phyloP scores from a whole-genome alignment of 2,888 invertebrate species.

The Heliothis peltigera region DNA sequence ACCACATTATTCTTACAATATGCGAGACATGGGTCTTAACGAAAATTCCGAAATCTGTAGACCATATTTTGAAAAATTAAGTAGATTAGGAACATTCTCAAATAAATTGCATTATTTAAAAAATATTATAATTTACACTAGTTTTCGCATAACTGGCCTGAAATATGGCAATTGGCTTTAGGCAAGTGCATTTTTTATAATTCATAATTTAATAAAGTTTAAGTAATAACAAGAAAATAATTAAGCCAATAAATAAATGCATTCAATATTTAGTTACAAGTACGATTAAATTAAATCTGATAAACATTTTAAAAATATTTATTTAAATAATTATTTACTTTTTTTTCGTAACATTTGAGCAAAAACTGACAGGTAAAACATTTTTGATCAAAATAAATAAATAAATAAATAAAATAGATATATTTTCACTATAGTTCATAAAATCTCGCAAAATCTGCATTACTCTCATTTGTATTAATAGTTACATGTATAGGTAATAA shows the following conservation, averaged over 20 bases:
- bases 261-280: slow-evolving; percentile 27
- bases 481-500: slow-evolving; percentile 23
- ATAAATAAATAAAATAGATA: slow-evolving; percentile 26
- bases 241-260: slow-evolving; percentile 48
- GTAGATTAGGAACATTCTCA: slow-evolving; percentile 44
- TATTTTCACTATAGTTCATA: slow-evolving; percentile 24
- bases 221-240: slow-evolving; percentile 7
- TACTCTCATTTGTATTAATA: slow-evolving; percentile 26
- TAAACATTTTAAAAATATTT: slow-evolving; percentile 14
- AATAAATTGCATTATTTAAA: slow-evolving; percentile 29
- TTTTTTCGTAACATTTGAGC: slow-evolving; percentile 53
- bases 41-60: slow-evolving; percentile 3
- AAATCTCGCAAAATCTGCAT: slow-evolving; percentile 44
- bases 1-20: slow-evolving; percentile 61
- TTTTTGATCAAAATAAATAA: slow-evolving; percentile 12
- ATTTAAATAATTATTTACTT: not conserved
- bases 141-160: slow-evolving; percentile 37
- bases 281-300: slow-evolving; percentile 15
- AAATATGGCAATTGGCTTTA: slow-evolving; percentile 50
- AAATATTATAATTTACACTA: slow-evolving; percentile 17
- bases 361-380: slow-evolving; percentile 45
- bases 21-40: slow-evolving; percentile 35
- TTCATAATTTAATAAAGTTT: not conserved
- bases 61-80: slow-evolving; percentile 16
- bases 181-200: slow-evolving; percentile 40